Evolutionary conservation across 2,888 invertebrate genomes (phyloP).

Genomic region (Plemyria rubiginata): DNA sequence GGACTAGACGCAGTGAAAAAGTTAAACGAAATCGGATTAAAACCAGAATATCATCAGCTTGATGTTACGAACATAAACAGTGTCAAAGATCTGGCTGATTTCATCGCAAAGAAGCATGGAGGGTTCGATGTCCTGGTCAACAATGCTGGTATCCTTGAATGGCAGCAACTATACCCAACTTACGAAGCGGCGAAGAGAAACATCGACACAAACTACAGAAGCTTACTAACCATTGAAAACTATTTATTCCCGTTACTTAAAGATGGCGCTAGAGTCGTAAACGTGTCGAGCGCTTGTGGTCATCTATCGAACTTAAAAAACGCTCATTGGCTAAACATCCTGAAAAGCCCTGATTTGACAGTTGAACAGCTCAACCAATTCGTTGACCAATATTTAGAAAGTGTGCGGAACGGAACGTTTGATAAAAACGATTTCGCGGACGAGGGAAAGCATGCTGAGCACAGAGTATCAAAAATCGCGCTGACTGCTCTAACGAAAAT

Average conservation of each 20-base stretch:
- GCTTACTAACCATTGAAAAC: conserved; percentile 66
- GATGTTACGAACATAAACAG: conserved; percentile 87
- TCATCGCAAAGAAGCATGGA: conserved; percentile 85
- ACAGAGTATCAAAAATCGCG: conserved; percentile 75
- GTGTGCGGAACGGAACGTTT: conserved; percentile 72
- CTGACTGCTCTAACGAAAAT: conserved; percentile 71
- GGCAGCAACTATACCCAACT: conserved; percentile 67
- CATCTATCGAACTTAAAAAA: conserved; percentile 75
- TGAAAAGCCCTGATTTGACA: conserved; percentile 62
- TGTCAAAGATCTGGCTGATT: conserved; percentile 83
- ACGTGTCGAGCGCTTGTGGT: conserved; percentile 85
- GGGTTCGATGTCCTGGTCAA: conserved; percentile 90
- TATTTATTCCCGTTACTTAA: conserved; percentile 88
- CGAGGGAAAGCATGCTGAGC: conserved; percentile 75
- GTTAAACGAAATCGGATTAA: conserved; percentile 82
- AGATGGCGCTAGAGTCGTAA: conserved; percentile 90
- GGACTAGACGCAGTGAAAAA: conserved; percentile 85
- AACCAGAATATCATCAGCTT: conserved; percentile 87
- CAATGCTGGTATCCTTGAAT: conserved; percentile 87
- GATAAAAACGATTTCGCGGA: conserved; percentile 72
- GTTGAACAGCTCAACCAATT: conserved; percentile 67
- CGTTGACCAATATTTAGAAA: conserved; percentile 71
- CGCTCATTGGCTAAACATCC: conserved; percentile 61
- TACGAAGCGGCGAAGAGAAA: conserved; percentile 74
- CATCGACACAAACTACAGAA: conserved; percentile 70